Percentiles rank a stretch among this genome's conserved stretches.
phyloP scores from a whole-genome alignment of 2,113 vertebrate species.

The Gobio gobio region DNA sequence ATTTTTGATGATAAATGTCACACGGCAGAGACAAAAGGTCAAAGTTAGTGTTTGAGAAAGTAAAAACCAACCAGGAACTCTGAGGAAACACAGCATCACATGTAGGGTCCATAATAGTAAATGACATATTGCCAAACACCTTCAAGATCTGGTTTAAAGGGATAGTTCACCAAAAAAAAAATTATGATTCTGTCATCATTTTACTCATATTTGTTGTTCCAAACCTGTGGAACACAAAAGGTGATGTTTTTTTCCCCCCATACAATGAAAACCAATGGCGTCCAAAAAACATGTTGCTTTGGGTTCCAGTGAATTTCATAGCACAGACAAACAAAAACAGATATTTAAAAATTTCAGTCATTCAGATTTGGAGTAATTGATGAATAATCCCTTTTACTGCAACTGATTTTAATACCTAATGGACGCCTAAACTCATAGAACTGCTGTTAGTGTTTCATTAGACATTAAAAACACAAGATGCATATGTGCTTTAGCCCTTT shows the following conservation, averaged over 20 bases:
- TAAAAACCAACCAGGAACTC: conserved; percentile 21
- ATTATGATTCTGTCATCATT: neutral
- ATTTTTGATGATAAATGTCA: conserved; percentile 26
- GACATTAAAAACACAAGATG: conserved; percentile 53
- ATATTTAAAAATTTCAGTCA: neutral
- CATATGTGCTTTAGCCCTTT: conserved; percentile 76
- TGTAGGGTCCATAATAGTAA: neutral
- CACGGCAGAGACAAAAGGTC: conserved; percentile 47
- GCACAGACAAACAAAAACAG: neutral
- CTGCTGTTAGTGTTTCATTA: neutral
- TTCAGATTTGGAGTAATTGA: neutral
- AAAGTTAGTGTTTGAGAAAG: conserved; percentile 56
- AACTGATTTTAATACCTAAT: neutral
- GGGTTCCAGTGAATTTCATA: neutral
- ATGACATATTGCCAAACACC: neutral
- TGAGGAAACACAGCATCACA: conserved; percentile 18
- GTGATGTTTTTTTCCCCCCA: neutral
- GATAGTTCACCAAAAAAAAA: neutral
- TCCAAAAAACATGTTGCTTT: neutral
- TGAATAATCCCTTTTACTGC: neutral
- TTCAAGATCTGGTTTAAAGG: neutral
- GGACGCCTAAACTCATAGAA: neutral
- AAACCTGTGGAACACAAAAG: neutral
- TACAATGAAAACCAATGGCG: neutral
- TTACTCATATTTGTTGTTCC: neutral